Evolutionary conservation across 2,888 invertebrate genomes (phyloP).

Genomic region (Nemotelus pantherinus): DNA sequence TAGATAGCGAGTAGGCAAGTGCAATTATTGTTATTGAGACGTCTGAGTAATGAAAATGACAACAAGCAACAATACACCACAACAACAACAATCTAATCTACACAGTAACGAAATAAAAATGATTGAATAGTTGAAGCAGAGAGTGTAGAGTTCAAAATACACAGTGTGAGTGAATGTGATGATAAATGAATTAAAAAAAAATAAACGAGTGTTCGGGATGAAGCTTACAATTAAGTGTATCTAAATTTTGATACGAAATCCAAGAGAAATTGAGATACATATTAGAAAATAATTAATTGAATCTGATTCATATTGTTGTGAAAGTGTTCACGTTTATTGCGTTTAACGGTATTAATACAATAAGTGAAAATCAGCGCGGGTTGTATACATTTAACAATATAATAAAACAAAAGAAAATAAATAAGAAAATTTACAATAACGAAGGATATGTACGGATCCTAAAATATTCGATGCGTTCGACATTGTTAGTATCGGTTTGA

Average conservation of each 20-base stretch:
- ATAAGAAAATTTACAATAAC: too few species aligned
- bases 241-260: conserved; percentile 30
- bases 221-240: conserved; percentile 21
- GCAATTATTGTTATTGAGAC: conserved; percentile 32
- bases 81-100: neutral
- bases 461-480: too few species aligned
- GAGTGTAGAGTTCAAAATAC: neutral
- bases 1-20: conserved; percentile 11
- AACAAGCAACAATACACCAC: neutral
- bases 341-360: neutral
- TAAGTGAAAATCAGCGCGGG: neutral
- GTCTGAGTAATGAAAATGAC: conserved; percentile 10
- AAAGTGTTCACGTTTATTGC: conserved; percentile 22
- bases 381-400: neutral
- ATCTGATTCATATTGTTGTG: conserved; percentile 30
- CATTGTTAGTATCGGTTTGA: too few species aligned
- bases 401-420: neutral
- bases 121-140: neutral
- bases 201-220: conserved; percentile 23
- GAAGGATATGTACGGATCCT: too few species aligned
- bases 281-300: neutral
- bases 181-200: neutral
- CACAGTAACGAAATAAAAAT: neutral
- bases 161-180: conserved; percentile 32
- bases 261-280: conserved; percentile 24